Evolutionary conservation across 2,797 vertebrate species (phyloP).

Genomic region (Discoglossus pictus): DNA sequence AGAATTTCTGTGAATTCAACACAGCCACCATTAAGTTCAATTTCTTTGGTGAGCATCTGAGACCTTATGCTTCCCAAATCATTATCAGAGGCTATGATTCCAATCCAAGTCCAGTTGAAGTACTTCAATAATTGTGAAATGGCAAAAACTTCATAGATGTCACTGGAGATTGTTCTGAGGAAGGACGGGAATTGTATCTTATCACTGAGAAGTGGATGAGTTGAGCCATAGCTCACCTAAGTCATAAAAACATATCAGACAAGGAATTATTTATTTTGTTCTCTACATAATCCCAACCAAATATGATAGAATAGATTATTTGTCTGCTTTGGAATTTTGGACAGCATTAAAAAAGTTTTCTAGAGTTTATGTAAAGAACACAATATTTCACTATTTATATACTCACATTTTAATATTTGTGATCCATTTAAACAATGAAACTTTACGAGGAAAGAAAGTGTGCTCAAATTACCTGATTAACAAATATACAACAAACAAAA

Average conservation of each 20-base stretch:
- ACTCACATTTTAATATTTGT: too few relatives aligned
- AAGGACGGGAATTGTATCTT: slow-evolving; percentile 8
- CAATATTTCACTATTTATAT: too few relatives aligned
- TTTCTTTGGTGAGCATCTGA: slow-evolving; percentile 1
- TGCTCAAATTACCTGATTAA: too few relatives aligned
- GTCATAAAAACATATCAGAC: neutral
- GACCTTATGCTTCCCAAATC: neutral
- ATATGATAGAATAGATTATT: too few relatives aligned
- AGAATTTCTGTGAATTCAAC: slow-evolving; percentile 9
- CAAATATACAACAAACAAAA: too few relatives aligned
- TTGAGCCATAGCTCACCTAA: slow-evolving; percentile 8
- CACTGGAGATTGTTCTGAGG: slow-evolving; percentile 2
- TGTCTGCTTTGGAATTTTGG: too few relatives aligned
- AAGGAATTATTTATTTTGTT: too few relatives aligned
- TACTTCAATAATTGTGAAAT: neutral
- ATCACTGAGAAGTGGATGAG: slow-evolving; percentile 3
- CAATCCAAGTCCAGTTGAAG: slow-evolving; percentile 17
- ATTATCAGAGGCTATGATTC: slow-evolving; percentile 4
- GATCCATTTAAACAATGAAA: too few relatives aligned
- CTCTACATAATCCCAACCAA: too few relatives aligned
- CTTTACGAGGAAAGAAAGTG: too few relatives aligned
- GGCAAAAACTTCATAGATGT: neutral
- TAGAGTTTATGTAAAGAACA: too few relatives aligned
- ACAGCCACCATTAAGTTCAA: slow-evolving; percentile 3
- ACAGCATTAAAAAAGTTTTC: too few relatives aligned